Base-by-base conservation (phyloP, 2,888 invertebrate genomes). In the Tetheella fluctuosa region DNA sequence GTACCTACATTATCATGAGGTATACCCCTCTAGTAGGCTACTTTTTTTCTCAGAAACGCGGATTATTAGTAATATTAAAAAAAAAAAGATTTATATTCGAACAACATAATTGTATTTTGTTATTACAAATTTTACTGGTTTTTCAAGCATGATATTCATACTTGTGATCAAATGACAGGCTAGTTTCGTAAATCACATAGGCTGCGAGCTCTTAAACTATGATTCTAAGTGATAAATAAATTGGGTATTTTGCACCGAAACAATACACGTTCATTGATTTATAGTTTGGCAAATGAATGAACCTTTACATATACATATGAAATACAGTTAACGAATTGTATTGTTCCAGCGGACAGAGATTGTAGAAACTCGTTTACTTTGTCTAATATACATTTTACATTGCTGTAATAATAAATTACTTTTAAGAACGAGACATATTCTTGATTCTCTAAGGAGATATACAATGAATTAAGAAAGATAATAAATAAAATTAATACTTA, bases 171-270 rank as follows among this genome's bases (percentile, higher is more conserved):
- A 39, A 39, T 39, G 39, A 39, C 8, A 48, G 8, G 3, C 48
- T 10, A 20, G 48, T 48, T 48, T 48, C 10, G 6, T 48, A 2
- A 48, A 10, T 10, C 6, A 48, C 17, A 8, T 42, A 4, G 15
- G 42, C 0, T 12, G 6, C 42, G 17, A 48, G 10, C 42, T 48
- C 42, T 48, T 48, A 20, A 8, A 48, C 42, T 17, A 48, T 17
- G 17, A 48, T 17, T 8, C 8, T 17, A 17, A 48, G 17, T 48
- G 48, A 48, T 48, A 48, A 48, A 20, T 48, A 48, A 17, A 48
- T 48, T 48, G 20, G 48, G 48, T 48, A 48, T 48, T 48, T 48
- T 48, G 1, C 48, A 20, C 48, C 20, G 10, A 48, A 48, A 48
- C 48, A 48, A 48, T 48, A 20, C 48, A 10, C 17, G 48, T 48